Conservation (phyloP, 2,888 invertebrate species). For the Sarcophaga carnaria region DNA sequence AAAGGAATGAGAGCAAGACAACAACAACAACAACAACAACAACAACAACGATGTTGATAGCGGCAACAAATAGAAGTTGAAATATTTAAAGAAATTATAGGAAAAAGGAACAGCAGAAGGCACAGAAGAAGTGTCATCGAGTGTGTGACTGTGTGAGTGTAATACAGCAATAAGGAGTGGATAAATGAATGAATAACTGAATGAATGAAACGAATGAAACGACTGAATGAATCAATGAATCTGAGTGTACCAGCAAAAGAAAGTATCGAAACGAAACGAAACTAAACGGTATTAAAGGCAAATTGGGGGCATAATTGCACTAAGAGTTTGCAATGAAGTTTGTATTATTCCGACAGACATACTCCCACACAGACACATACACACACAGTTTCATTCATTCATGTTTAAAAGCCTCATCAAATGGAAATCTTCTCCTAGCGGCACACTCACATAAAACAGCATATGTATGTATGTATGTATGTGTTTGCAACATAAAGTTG, state of each 20-base stretch:
- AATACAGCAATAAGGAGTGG: conserved; percentile 41
- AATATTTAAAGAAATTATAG: neutral
- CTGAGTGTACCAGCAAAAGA: conserved; percentile 13
- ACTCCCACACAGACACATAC: too few relatives aligned
- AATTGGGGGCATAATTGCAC: conserved; percentile 32
- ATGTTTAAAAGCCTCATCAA: conserved; percentile 41
- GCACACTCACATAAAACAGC: neutral
- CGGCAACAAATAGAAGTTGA: too few relatives aligned
- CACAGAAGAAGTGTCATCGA: neutral
- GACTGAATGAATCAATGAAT: neutral
- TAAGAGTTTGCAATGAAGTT: neutral
- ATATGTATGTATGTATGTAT: neutral
- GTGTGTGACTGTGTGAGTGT: conserved; percentile 2
- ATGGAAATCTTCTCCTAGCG: conserved; percentile 19
- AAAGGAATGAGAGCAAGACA: conserved; percentile 48
- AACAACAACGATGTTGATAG: conserved; percentile 30
- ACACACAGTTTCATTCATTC: too few relatives aligned
- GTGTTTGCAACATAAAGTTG: conserved; percentile 37
- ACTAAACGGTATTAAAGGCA: neutral
- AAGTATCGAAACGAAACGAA: neutral
- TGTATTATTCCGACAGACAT: neutral
- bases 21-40: conserved; percentile 38
- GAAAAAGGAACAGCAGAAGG: too few relatives aligned
- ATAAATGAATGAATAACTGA: neutral
- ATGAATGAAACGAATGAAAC: neutral